Base-by-base conservation (phyloP, 2,888 invertebrate genomes). In the Campopleginae sp. region DNA sequence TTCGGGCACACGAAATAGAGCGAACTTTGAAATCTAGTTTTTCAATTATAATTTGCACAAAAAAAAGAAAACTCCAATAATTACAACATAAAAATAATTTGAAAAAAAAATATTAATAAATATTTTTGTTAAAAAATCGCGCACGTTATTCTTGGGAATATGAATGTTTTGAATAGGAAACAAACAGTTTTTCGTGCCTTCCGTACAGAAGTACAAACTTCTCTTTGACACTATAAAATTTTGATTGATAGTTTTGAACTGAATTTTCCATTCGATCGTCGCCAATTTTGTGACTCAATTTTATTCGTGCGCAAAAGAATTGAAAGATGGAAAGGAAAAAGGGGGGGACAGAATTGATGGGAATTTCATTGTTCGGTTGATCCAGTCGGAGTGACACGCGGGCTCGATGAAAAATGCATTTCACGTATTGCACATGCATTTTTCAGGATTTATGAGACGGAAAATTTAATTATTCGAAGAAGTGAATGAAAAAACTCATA, bases 331-430 rank as follows among this genome's bases (percentile, higher is more conserved):
- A 42, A 48, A 17, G n/a, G 79, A 79, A 79, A 33, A 23, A 27
- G 31, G 19, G 38, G 61, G 17, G 31, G 14, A 65, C 51, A 70
- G 46, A 61, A 70, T 70, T 38, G 48, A 71, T 48, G 79, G 63
- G 58, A 79, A 79, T 79, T 79, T 71, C 71, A 71, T 79, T 79
- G 71, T 17, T 61, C 54, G 31, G 58, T 46, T 71, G 70, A 79
- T 79, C 79, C 79, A 27, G 44, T 61, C 61, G 58, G 23, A 48
- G 63, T 79, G 71, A 71, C 71, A 71, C 63, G 79, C 33, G 71
- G 23, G n/a, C 23, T 38, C 27, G 68, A 51, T 10, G 61, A 14
- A 17, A 61, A 27, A 75, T 54, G 2, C 19, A 46, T 44, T 68
- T 68, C 7, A 7, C 19, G n/a, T n/a, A 19, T 38, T 7, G 38